Conservation (phyloP, 2,797 vertebrate species). For the Chelon auratus region DNA sequence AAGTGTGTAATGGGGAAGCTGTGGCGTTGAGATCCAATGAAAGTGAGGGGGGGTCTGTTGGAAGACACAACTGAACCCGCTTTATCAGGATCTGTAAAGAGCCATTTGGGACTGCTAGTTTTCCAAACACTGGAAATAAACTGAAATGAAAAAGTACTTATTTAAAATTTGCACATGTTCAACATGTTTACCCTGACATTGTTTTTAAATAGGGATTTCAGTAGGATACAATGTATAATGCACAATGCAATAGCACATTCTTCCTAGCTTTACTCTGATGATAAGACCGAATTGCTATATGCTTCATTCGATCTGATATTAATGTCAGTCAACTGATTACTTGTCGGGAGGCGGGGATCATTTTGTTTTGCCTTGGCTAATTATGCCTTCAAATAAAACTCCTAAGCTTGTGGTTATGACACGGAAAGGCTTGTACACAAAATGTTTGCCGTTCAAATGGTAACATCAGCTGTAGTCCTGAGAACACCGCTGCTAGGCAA, state of each 20-base stretch:
- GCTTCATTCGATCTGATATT: neutral
- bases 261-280: neutral
- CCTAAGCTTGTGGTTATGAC: no score
- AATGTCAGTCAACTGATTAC: neutral
- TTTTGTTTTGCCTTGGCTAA: neutral
- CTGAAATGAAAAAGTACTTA: conserved; percentile 22
- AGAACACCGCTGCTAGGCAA: no score
- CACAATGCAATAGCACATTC: neutral
- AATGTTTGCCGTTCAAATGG: no score
- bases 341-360: neutral
- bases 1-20: conserved; percentile 76
- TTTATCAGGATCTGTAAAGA: conserved; percentile 61
- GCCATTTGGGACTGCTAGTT: conserved; percentile 36
- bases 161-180: conserved; percentile 7
- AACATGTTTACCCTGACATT: conserved; percentile 11
- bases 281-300: neutral
- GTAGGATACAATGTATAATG: neutral
- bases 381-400: no score
- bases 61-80: conserved; percentile 44
- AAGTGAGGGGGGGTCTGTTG: conserved; percentile 55
- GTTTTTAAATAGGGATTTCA: neutral
- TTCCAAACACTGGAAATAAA: conserved; percentile 44
- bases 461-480: no score
- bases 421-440: no score
- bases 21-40: conserved; percentile 62